Percentiles rank a stretch among this genome's conserved stretches.
Conservation (phyloP, 2,797 vertebrate species). For the Rachycentron canadum region DNA sequence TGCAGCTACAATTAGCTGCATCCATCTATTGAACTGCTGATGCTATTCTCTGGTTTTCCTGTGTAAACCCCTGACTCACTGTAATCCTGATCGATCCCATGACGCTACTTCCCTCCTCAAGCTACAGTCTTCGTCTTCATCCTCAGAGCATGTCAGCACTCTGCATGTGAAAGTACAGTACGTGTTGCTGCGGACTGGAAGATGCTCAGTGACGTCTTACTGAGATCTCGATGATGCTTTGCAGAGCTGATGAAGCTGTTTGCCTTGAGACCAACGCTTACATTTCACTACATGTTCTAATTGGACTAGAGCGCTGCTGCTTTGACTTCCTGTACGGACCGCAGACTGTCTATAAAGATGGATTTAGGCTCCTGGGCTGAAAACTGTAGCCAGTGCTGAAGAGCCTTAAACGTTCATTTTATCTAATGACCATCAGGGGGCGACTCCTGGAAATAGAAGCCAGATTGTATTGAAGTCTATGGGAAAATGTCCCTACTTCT, state of each 20-base stretch:
- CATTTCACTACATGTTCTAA: background rate
- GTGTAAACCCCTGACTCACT: background rate
- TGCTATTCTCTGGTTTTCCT: background rate
- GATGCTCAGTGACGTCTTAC: background rate
- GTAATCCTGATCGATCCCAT: background rate
- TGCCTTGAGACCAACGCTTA: background rate
- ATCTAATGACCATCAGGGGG: no score
- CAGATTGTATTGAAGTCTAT: no score
- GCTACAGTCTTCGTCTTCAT: no score
- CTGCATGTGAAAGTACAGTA: background rate
- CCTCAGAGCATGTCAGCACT: background rate
- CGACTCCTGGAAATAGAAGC: no score
- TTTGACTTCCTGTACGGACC: no score
- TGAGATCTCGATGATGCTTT: background rate
- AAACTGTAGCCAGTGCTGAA: no score
- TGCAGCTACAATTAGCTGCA: background rate
- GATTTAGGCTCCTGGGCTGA: no score
- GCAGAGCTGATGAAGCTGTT: slow-evolving; percentile 8
- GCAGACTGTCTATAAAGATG: no score
- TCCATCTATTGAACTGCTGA: background rate
- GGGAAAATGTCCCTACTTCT: no score
- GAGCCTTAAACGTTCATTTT: no score
- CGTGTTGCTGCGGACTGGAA: background rate
- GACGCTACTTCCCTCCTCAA: background rate
- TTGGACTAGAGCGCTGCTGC: background rate